A percentile compares a stretch with the other conserved stretches of the same genome.
Evolutionary conservation across 2,888 invertebrate genomes (phyloP).

Genomic region (Chrysomela aeneicollis): DNA sequence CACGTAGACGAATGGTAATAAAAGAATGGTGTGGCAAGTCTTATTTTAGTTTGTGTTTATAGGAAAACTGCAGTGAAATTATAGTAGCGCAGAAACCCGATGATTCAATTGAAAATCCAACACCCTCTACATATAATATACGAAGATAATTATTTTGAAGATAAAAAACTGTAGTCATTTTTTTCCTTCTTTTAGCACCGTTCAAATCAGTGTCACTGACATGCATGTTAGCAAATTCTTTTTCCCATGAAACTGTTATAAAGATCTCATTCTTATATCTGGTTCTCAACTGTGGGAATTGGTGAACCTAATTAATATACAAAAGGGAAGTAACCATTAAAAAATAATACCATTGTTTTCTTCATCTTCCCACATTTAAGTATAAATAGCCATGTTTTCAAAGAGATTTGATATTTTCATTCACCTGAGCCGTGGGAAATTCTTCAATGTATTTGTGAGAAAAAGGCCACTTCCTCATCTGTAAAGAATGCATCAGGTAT

Average conservation of each 20-base stretch:
- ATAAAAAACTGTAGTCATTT: not conserved
- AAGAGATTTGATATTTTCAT: constrained; percentile 49
- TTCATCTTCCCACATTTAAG: constrained; percentile 57
- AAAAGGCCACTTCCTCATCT: constrained; percentile 40
- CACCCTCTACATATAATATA: too few species aligned
- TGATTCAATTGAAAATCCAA: too few species aligned
- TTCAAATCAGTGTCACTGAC: constrained; percentile 34
- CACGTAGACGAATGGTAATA: too few species aligned
- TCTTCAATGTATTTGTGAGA: constrained; percentile 37
- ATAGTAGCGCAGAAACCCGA: too few species aligned
- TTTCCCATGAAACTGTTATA: constrained; percentile 36
- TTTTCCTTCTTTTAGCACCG: constrained; percentile 19
- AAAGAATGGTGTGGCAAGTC: too few species aligned
- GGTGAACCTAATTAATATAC: constrained; percentile 61
- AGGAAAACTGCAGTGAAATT: too few species aligned
- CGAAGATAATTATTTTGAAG: too few species aligned
- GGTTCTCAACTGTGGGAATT: constrained; percentile 55
- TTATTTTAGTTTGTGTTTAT: too few species aligned
- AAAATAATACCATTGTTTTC: constrained; percentile 58
- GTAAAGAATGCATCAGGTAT: constrained; percentile 15
- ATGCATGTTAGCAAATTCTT: constrained; percentile 32
- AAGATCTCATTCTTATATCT: constrained; percentile 38
- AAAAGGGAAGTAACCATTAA: constrained; percentile 60
- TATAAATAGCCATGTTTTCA: constrained; percentile 49
- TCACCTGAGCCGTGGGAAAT: constrained; percentile 46